Percentiles rank a stretch among this genome's conserved stretches.
Evolutionary conservation across 2,113 vertebrate genomes (phyloP).

Genomic region (Oreotrochilus melanogaster): DNA sequence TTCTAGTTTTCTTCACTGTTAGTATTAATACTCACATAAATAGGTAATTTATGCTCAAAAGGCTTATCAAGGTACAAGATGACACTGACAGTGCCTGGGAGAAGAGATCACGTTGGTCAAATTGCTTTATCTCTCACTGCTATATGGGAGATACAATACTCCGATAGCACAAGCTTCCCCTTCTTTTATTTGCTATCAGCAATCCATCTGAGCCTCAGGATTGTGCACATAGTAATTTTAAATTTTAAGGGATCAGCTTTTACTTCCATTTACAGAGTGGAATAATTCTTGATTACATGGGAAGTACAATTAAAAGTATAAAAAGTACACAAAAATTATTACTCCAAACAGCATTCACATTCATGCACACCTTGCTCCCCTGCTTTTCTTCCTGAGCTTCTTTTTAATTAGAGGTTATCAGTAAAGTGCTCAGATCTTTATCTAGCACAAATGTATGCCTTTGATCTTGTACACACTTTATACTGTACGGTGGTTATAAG

Average conservation of each 20-base stretch:
- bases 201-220: background rate
- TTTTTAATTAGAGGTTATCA: background rate
- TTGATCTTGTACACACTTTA: background rate
- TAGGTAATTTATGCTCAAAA: background rate
- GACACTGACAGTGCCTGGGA: background rate
- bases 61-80: background rate
- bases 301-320: background rate
- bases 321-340: background rate
- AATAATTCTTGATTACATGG: background rate
- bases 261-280: background rate
- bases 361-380: background rate
- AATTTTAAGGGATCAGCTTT: background rate
- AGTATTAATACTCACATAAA: fast-evolving
- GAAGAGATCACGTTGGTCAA: background rate
- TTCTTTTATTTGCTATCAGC: background rate
- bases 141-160: fast-evolving
- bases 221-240: background rate
- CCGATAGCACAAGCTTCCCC: background rate
- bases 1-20: background rate
- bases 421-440: background rate
- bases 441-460: background rate
- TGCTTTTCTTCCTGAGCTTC: background rate
- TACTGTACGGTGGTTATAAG: background rate
- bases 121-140: too few species aligned
- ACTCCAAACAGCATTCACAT: background rate